A percentile compares a stretch with the other conserved stretches of the same genome.
These are phyloP conservation scores for Anguilla obscura DNA, from an alignment of 2,797 vertebrate genomes.

Conservation along the genomic window DNA sequence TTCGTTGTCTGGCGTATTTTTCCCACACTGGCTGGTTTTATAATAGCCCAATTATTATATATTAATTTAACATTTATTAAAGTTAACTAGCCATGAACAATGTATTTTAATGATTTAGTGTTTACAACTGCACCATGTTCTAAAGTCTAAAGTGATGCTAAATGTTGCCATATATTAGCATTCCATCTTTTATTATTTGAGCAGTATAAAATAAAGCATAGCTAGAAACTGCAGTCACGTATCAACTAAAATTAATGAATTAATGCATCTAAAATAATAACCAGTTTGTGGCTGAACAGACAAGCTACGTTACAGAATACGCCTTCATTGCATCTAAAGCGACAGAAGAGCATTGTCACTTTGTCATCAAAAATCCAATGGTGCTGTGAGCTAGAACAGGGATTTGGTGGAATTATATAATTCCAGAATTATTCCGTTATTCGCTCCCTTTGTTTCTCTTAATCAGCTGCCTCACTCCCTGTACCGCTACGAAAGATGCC, in stretches of 20 bases:
- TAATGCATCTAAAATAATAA: not conserved
- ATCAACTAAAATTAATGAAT: too few relatives aligned
- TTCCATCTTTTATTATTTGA: too few relatives aligned
- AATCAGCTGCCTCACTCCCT: not conserved
- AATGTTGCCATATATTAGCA: too few relatives aligned
- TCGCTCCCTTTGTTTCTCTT: not conserved
- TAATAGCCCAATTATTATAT: not conserved
- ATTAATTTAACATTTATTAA: not conserved
- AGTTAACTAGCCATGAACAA: not conserved
- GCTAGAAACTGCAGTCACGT: too few relatives aligned
- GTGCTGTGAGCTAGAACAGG: not conserved
- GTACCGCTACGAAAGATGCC: not conserved
- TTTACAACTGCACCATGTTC: not conserved
- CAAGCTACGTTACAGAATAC: not conserved
- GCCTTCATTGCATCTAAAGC: not conserved
- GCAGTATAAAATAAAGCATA: too few relatives aligned
- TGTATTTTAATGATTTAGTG: not conserved
- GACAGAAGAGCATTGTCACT: not conserved
- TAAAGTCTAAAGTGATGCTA: not conserved
- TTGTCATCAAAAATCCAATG: not conserved
- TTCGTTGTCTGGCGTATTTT: not conserved
- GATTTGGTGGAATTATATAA: conserved; percentile 7
- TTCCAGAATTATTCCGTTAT: not conserved
- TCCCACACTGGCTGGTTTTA: not conserved
- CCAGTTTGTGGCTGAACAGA: not conserved